These are phyloP conservation scores for Anguilla pacifica DNA, from an alignment of 2,797 vertebrate genomes.

Conservation along the genomic window DNA sequence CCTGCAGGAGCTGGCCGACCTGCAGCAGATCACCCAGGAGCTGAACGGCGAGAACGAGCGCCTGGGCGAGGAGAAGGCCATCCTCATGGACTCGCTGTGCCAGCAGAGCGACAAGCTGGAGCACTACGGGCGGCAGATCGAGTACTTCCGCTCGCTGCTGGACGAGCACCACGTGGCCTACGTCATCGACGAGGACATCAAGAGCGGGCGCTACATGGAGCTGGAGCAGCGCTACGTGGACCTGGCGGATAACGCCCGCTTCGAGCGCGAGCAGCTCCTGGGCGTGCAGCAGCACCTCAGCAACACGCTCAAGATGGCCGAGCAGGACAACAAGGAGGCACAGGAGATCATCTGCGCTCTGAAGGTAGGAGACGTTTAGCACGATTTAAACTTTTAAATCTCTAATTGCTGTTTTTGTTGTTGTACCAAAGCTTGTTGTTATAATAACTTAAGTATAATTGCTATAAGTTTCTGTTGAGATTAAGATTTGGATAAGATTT, in stretches of 20 bases:
- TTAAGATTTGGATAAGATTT: background rate
- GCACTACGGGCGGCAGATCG: slow-evolving; percentile 87
- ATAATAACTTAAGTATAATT: background rate
- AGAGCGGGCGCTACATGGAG: slow-evolving; percentile 93
- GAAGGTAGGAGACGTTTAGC: slow-evolving; percentile 57
- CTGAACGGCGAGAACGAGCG: slow-evolving; percentile 94
- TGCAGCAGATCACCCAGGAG: slow-evolving; percentile 96
- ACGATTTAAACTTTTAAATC: too few relatives aligned
- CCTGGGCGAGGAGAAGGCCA: slow-evolving; percentile 91
- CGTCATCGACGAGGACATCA: slow-evolving; percentile 88
- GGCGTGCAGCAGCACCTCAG: slow-evolving; percentile 96
- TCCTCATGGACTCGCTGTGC: slow-evolving; percentile 96
- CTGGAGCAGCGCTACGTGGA: slow-evolving; percentile 92
- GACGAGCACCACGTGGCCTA: slow-evolving; percentile 90
- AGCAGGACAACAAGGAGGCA: slow-evolving; percentile 95
- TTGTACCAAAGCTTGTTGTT: background rate
- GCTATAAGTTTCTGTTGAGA: background rate
- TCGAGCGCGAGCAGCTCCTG: slow-evolving; percentile 92
- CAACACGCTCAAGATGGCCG: slow-evolving; percentile 96
- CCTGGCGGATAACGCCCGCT: slow-evolving; percentile 88
- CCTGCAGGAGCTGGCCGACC: slow-evolving; percentile 89
- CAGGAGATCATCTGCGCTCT: slow-evolving; percentile 90
- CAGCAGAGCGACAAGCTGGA: slow-evolving; percentile 95
- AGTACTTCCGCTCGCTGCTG: slow-evolving; percentile 88
- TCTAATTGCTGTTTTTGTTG: too few relatives aligned